These are phyloP conservation scores for Columba janthina DNA, from an alignment of 2,113 vertebrate genomes.

Conservation along the genomic window DNA sequence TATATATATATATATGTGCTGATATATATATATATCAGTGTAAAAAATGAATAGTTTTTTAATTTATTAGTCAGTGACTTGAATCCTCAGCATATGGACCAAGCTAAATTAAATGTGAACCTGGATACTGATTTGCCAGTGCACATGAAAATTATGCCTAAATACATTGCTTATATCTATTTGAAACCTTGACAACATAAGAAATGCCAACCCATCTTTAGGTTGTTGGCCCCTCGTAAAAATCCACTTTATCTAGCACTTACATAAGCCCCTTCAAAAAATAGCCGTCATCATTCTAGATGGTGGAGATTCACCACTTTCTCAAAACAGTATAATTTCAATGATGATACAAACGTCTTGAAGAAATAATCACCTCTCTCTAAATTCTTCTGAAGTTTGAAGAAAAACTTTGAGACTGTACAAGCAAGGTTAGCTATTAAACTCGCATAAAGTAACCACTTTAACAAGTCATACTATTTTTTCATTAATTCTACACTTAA, in stretches of 20 bases:
- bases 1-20: not conserved
- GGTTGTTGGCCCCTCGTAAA: not conserved
- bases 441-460: not conserved
- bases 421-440: not conserved
- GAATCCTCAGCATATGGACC: conserved; percentile 1
- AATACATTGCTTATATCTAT: not conserved
- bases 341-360: not conserved
- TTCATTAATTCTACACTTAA: not conserved
- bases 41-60: not conserved
- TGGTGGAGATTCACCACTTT: not conserved
- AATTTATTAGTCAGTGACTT: not conserved
- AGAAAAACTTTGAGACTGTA: conserved; percentile 28
- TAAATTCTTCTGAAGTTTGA: conserved; percentile 17
- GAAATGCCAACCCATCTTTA: not conserved
- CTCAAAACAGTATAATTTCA: not conserved
- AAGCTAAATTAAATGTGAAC: not conserved
- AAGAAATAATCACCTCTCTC: conserved; percentile 13
- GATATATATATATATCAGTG: not conserved
- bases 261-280: not conserved
- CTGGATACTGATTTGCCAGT: not conserved
- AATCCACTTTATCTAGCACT: not conserved
- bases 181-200: not conserved
- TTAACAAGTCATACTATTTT: not conserved
- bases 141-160: not conserved
- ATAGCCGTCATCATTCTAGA: not conserved